Percentiles rank a stretch among this genome's conserved stretches.
Conservation (phyloP, 2,113 vertebrate species). For the Steatornis caripensis region DNA sequence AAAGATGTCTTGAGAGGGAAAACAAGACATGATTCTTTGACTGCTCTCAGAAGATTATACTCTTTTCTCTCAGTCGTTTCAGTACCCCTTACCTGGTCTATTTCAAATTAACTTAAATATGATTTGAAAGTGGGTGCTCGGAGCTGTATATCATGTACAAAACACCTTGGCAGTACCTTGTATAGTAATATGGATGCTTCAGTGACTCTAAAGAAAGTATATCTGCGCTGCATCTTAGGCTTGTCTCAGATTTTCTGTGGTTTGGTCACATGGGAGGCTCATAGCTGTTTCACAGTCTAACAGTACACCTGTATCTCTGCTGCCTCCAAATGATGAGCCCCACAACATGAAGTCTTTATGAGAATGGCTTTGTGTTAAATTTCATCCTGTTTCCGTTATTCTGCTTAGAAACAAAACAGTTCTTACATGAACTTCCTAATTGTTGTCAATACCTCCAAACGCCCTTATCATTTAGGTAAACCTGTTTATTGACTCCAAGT, state of each 20-base stretch:
- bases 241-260: not conserved
- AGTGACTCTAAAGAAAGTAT: not conserved
- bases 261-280: not conserved
- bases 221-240: not conserved
- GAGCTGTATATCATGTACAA: not conserved
- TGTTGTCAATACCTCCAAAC: not conserved
- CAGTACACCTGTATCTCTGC: not conserved
- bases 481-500: not conserved
- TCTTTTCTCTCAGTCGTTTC: not conserved
- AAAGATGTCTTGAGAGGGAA: not conserved
- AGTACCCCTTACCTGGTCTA: not conserved
- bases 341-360: not conserved
- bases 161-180: not conserved
- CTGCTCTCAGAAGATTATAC: not conserved
- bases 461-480: not conserved
- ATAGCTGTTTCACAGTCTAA: not conserved
- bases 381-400: not conserved
- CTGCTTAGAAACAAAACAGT: not conserved
- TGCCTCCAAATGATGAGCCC: not conserved
- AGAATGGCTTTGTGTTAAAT: not conserved
- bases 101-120: not conserved
- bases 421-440: not conserved
- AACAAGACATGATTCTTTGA: not conserved
- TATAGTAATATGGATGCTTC: not conserved
- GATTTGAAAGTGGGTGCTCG: not conserved